Base-by-base conservation (phyloP, 1,140 invertebrate genomes). In the Daktulosphaira vitifoliae region DNA sequence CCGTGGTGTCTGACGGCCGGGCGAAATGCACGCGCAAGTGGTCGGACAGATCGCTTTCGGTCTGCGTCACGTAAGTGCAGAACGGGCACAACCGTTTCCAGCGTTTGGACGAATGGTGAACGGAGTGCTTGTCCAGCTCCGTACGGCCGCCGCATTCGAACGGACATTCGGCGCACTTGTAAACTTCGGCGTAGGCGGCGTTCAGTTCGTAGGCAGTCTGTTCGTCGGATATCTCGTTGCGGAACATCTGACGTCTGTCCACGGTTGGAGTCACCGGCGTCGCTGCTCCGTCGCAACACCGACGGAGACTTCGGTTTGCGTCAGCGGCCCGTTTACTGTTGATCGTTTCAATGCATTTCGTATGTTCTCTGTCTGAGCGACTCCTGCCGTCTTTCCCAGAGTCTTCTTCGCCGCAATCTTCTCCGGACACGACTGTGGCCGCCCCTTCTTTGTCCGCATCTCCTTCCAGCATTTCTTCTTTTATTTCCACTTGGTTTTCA, bases 161-260 rank as follows among this genome's bases (percentile, higher is more conserved):
- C 6, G 56, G 56, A n/a, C 56, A 62, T 1, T 48, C n/a, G 6
- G 11, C 2, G 5, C 56, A 62, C 6, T 42, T 39, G 18, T 18
- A 62, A 3, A 62, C 2, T 0, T 22, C 3, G 15, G 22, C 56
- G 5, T 62, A 62, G 6, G 56, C 56, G 2, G 56, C 22, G 4
- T 62, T 33, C 25, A 62, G 25, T 13, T 62, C 56, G 16, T 46
- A 62, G 0, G 56, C 56, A 2, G 56, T 62, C 26, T 62, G 56
- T 15, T 18, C 23, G 25, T 62, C 56, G 0, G 39, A 46, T 62
- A 62, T 62, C 56, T 62, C 56, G 2, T 62, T 46, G 0, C 25
- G 26, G 16, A 62, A 62, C 13, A 5, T 2, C 5, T 39, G 29
- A 11, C 29, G 29, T 33, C 29, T 5, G 29, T 11, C n/a, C n/a